phyloP scores from a whole-genome alignment of 1,140 invertebrate species.

The Drosophila aff. region DNA sequence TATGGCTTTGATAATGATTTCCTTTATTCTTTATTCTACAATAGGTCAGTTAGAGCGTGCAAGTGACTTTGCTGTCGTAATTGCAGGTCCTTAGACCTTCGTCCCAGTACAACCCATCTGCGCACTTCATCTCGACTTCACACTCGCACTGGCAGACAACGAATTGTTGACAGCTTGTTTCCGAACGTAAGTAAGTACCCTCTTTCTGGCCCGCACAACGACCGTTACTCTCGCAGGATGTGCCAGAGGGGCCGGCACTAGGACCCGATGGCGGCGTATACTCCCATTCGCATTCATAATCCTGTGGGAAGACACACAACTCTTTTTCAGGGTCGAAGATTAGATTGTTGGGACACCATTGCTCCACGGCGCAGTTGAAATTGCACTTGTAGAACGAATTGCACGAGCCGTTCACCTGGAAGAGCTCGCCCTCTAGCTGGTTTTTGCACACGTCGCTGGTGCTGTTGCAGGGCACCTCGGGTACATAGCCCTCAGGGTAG shows the following conservation, averaged over 20 bases:
- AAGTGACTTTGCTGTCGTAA: slow-evolving; percentile 27
- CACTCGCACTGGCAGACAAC: slow-evolving; percentile 68
- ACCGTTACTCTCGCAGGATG: slow-evolving; percentile 59
- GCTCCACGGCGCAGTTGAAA: slow-evolving; percentile 64
- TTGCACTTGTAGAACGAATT: slow-evolving; percentile 74
- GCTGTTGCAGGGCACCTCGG: slow-evolving; percentile 44
- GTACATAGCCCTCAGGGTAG: slow-evolving; percentile 55
- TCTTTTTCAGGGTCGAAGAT: slow-evolving; percentile 16
- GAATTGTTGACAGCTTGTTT: slow-evolving; percentile 43
- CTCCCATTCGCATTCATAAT: slow-evolving; percentile 48
- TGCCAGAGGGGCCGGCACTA: slow-evolving; percentile 62
- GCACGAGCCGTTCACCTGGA: slow-evolving; percentile 56
- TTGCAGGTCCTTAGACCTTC: slow-evolving; percentile 23
- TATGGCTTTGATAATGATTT: slow-evolving; percentile 19
- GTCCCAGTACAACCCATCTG: slow-evolving; percentile 51
- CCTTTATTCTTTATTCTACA: slow-evolving; percentile 43
- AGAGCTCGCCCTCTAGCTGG: slow-evolving; percentile 52
- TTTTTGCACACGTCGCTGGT: slow-evolving; percentile 43
- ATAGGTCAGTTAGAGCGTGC: slow-evolving; percentile 41
- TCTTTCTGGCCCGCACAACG: slow-evolving; percentile 46
- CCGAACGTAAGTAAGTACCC: slow-evolving; percentile 38
- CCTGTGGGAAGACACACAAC: slow-evolving; percentile 49
- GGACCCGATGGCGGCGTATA: slow-evolving; percentile 63
- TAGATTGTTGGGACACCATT: slow-evolving; percentile 65
- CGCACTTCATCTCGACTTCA: slow-evolving; percentile 57